Evolutionary conservation across 2,888 invertebrate species (phyloP), one percentile per base, ranked within the genome.

Genomic region (Phorcus lineatus): DNA sequence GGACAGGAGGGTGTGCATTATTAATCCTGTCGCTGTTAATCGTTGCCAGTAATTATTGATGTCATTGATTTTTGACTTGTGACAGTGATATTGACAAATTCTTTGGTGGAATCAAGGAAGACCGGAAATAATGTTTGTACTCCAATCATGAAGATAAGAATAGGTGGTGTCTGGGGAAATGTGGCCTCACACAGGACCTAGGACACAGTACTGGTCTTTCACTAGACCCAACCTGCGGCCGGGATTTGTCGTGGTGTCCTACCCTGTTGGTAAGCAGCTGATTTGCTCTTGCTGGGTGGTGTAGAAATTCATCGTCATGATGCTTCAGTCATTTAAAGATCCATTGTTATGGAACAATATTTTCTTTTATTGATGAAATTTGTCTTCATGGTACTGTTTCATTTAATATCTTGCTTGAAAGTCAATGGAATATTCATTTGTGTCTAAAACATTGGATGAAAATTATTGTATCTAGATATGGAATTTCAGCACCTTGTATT

Each of bases 1-100:
- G 62, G 62, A 24, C 28, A 2, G 3, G 17, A 28, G 16, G 17
- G 24, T 62, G 62, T 62, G 28, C 62, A 62, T 62, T 16, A 62
- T 62, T 62, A 24, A 62, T 62, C 16, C 62, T 62, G 28, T 24
- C 24, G 16, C 62, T 62, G 62, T 62, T 62, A 62, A 62, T 62
- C 62, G 24, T 62, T 62, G 28, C 62, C 28, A 24, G 62, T 62
- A 62, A 62, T 62, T 62, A 62, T 62, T 62, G 62, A 62, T 62
- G n/a, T 17, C 28, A 62, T 62, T 62, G 62, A 62, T 62, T 62
- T 28, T 62, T 62, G 62, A 22, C 62, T 62, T 24, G 62, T 62
- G 62, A 62, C 62, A 62, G 28, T 62, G 62, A 24, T 62, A 62
- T 62, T 62, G 24, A 62, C 62, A 62, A 62, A 62, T 16, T 62